These are phyloP conservation scores for Zosterops japonicus DNA, from an alignment of 2,113 vertebrate genomes.

Conservation along the genomic window DNA sequence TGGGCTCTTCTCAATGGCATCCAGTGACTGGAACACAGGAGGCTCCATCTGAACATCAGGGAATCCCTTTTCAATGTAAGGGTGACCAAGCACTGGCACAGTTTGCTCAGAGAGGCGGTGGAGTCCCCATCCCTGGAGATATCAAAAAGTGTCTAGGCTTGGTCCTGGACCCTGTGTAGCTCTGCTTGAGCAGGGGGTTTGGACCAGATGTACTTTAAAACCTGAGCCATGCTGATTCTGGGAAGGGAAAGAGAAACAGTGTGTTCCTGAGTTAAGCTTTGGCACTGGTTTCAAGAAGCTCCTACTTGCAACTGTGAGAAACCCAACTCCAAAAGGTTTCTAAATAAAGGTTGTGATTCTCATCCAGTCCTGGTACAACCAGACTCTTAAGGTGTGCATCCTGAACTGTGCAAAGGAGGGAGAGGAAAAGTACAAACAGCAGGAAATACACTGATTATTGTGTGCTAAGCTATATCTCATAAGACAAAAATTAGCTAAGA, in stretches of 20 bases:
- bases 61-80: background rate
- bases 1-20: background rate
- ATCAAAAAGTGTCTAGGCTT: background rate
- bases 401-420: background rate
- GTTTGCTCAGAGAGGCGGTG: background rate
- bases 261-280: background rate
- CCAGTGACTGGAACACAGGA: background rate
- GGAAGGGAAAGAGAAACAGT: background rate
- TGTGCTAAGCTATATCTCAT: background rate
- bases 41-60: background rate
- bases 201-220: background rate
- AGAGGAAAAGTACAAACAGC: background rate
- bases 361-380: background rate
- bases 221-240: background rate
- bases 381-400: background rate
- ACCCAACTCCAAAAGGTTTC: background rate
- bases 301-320: background rate
- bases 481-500: background rate
- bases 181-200: background rate
- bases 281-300: background rate
- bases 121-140: background rate
- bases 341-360: background rate
- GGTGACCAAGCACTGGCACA: background rate
- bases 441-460: background rate
- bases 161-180: background rate